These are phyloP conservation scores for Nyctalus aviator DNA, from an alignment of 2,797 vertebrate species.

Conservation along the genomic window DNA sequence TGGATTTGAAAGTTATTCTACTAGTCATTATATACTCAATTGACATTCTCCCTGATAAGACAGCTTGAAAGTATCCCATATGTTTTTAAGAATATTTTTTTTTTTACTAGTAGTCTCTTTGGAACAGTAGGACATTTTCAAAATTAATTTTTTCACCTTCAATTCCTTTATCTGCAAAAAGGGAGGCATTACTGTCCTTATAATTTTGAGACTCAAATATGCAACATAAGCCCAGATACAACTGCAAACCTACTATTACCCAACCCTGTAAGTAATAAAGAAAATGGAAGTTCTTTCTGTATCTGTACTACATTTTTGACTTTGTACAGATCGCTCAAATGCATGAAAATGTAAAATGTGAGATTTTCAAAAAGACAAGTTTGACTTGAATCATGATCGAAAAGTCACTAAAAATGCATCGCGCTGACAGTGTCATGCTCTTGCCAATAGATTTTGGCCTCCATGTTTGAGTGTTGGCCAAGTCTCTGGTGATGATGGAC, in stretches of 20 bases:
- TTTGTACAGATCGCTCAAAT: neutral
- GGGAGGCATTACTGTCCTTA: no score
- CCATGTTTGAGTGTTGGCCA: neutral
- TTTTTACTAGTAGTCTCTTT: no score
- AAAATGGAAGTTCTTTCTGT: neutral
- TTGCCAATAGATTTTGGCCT: neutral
- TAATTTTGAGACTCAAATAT: no score
- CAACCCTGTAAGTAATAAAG: neutral
- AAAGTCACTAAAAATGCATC: neutral
- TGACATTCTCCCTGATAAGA: neutral
- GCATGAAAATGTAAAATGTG: neutral
- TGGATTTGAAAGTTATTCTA: neutral
- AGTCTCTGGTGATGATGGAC: neutral
- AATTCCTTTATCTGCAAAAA: no score
- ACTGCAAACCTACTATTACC: no score
- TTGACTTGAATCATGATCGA: neutral
- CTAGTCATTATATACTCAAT: neutral
- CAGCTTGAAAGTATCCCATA: neutral
- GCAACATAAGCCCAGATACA: no score
- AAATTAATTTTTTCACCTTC: no score
- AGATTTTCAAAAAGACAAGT: neutral
- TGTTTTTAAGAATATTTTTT: neutral
- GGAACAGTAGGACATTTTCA: no score
- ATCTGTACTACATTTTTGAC: neutral
- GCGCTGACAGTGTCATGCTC: conserved; percentile 40